Evolutionary conservation across 2,888 invertebrate genomes (phyloP), one percentile per base, ranked within the genome.

Genomic region (Napeogenes sylphis): DNA sequence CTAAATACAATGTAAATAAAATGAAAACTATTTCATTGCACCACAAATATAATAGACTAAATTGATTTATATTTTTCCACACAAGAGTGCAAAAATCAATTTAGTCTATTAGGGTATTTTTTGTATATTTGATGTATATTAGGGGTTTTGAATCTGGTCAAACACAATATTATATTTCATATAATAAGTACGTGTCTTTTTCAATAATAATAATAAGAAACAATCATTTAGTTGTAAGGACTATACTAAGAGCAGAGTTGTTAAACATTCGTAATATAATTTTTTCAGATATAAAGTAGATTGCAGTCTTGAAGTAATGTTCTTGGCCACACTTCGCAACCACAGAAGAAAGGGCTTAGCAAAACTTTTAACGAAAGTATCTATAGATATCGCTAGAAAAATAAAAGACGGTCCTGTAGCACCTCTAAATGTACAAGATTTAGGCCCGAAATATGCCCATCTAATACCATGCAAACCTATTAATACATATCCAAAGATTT

Each of bases 231-330:
- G 6, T 47, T 14, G 4, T 6, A 14, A 3, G 4, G 5, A n/a
- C 5, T 46, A 46, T 13, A 14, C 4, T 46, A 2, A 46, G 10
- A 14, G 46, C 4, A 13, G 13, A 13, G 5, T 14, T 46, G 2
- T 46, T 46, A 46, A 14, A 13, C 13, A 4, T 14, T 6, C 6
- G 2, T 14, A 47, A 14, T n/a, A 6, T 47, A 6, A n/a, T 14
- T 14, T 59, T 79, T 79, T 45, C 79, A 90, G 90, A 64, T 93
- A 91, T 70, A 85, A 92, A 32, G 90, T 92, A 0, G 91, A 93
- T 62, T 93, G 93, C 75, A 85, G 93, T 3, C 74, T 94, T 47
- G 95, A 95, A 80, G 78, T 94, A n/a, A 94, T 94, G 94, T 95
- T 94, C 68, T 71, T 95, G 35, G 93, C 87, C 0, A 93, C 93